Base-by-base conservation (phyloP, 1,140 invertebrate genomes). In the Homarus americanus region DNA sequence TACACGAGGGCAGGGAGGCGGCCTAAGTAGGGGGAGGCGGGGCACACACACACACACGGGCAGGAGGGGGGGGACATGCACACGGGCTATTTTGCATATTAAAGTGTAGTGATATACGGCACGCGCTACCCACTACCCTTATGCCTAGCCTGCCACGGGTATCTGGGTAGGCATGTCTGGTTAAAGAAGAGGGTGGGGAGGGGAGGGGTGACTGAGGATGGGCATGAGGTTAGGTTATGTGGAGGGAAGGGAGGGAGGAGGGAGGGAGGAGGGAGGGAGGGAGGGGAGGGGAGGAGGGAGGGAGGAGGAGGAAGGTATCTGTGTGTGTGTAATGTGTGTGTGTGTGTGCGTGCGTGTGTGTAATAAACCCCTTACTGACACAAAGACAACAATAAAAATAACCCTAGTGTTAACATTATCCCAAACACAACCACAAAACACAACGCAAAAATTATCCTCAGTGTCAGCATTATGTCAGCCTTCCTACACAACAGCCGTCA, bases 41-140 rank as follows among this genome's bases (percentile, higher is more conserved):
- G 49, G 28, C n/a, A n/a, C n/a, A n/a, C n/a, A n/a, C n/a, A n/a
- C n/a, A 40, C 69, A 76, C 84, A 44, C 72, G 44, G 17, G 34
- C 44, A 49, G 49, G 12, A 28, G 44, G 32, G 78, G 36, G 63
- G n/a, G 38, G 78, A 82, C 87, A 89, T 40, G 76, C 49, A 82
- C 87, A 72, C 78, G 79, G 66, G 87, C 87, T 82, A 89, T 10
- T 89, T 89, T 89, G 87, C 87, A 89, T 89, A 89, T 82, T 82
- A 82, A 89, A 89, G 87, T 82, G 44, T 63, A 36, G 5, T 28
- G 79, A 49, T 75, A 38, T 24, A 58, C 15, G 49, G 24, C 41
- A 82, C 79, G 80, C 87, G 80, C 66, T 28, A 28, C 69, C 66
- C 79, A 24, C 63, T 38, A 7, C n/a, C 20, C n/a, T 44, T 34